phyloP scores from a whole-genome alignment of 2,888 invertebrate species.

The Myathropa florea region DNA sequence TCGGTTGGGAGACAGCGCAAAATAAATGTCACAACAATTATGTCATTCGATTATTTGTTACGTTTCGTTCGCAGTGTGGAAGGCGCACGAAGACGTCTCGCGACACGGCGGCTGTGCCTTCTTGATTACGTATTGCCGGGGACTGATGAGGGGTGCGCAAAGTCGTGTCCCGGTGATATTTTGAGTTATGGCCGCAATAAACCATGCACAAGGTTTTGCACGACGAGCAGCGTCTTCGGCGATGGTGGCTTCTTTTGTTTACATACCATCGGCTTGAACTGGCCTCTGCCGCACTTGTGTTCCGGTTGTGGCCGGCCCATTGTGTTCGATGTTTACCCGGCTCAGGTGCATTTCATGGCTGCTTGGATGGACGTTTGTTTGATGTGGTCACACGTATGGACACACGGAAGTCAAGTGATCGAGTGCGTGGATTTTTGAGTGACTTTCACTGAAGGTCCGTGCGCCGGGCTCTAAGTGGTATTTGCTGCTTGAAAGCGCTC shows the following conservation, averaged over 20 bases:
- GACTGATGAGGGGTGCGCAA: constrained; percentile 21
- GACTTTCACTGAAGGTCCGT: background rate
- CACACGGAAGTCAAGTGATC: constrained; percentile 44
- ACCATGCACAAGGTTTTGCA: constrained; percentile 38
- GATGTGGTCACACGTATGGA: constrained; percentile 1
- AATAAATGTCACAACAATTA: constrained; percentile 56
- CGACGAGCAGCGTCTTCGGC: constrained; percentile 27
- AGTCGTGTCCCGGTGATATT: constrained; percentile 55
- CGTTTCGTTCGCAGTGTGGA: constrained; percentile 1
- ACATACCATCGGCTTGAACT: constrained; percentile 1
- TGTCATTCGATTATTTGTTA: constrained; percentile 57
- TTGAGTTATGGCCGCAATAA: constrained; percentile 38
- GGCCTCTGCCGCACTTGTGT: constrained; percentile 4
- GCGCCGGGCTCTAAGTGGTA: background rate
- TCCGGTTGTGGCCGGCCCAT: constrained; percentile 4
- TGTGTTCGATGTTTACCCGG: constrained; percentile 16
- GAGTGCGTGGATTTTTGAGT: constrained; percentile 39
- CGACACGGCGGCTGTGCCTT: background rate
- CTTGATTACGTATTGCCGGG: constrained; percentile 13
- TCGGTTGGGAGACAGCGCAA: constrained; percentile 13
- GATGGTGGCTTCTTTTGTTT: constrained; percentile 7
- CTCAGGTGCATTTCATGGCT: constrained; percentile 57
- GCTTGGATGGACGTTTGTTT: constrained; percentile 27
- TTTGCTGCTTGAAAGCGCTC: background rate
- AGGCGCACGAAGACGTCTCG: constrained; percentile 11